These are phyloP conservation scores for Mayetiola destructor DNA, from an alignment of 2,888 invertebrate species.

Conservation along the genomic window DNA sequence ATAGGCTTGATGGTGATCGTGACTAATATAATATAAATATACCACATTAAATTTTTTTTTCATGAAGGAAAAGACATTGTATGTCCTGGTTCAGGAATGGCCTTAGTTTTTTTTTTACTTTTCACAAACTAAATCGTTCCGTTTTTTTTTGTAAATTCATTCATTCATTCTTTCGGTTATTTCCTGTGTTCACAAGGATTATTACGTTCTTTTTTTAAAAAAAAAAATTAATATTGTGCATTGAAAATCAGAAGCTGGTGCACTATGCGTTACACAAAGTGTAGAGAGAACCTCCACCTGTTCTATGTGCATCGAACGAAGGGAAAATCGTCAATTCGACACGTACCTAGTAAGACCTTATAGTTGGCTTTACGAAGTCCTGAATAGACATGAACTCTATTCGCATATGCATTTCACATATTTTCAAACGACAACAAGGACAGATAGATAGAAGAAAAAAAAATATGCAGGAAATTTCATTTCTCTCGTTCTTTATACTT, in stretches of 20 bases:
- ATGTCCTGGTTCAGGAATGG: too few species aligned
- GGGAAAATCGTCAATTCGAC: not conserved
- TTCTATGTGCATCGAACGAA: not conserved
- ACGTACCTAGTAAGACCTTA: too few species aligned
- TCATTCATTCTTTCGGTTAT: not conserved
- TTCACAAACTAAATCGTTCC: not conserved
- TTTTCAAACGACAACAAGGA: not conserved
- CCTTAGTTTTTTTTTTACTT: not conserved
- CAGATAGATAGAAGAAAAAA: too few species aligned
- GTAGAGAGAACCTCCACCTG: slow-evolving; percentile 7
- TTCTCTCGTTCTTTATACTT: slow-evolving; percentile 9
- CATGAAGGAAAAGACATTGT: not conserved
- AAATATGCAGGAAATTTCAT: slow-evolving; percentile 1
- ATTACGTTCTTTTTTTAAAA: not conserved
- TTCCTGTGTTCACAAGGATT: not conserved
- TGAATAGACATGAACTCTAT: not conserved
- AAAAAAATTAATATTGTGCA: too few species aligned
- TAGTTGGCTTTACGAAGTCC: not conserved
- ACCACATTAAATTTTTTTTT: slow-evolving; percentile 2
- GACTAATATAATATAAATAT: slow-evolving; percentile 11
- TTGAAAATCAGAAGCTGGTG: slow-evolving; percentile 4
- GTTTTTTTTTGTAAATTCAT: too few species aligned
- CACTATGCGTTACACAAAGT: slow-evolving; percentile 7
- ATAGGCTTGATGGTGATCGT: not conserved
- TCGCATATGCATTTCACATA: not conserved